Conservation (phyloP, 2,797 vertebrate species). For the Premnoplex brunnescens region DNA sequence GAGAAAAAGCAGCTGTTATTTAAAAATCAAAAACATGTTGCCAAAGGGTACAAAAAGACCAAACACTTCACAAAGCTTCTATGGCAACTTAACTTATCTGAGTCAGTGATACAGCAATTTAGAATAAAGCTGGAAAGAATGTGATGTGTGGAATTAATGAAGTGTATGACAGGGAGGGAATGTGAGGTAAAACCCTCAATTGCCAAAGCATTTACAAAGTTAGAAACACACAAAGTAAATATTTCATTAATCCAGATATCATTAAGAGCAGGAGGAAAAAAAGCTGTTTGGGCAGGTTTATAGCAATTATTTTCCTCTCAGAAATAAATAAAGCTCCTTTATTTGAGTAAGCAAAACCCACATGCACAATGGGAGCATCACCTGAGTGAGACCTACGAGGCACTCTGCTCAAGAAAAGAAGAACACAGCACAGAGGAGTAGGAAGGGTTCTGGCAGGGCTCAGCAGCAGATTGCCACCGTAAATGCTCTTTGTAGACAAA, state of each 20-base stretch:
- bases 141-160: slow-evolving; percentile 8
- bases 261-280: neutral
- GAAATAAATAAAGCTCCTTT: neutral
- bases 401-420: neutral
- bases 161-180: neutral
- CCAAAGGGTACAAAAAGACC: neutral
- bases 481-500: neutral
- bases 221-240: neutral
- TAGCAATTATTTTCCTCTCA: neutral
- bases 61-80: slow-evolving; percentile 4
- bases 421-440: neutral
- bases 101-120: slow-evolving; percentile 45
- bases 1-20: neutral
- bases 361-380: neutral
- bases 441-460: neutral
- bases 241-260: neutral
- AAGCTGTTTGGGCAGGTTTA: neutral
- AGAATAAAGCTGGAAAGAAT: neutral
- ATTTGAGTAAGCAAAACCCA: neutral
- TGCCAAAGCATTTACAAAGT: neutral
- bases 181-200: neutral
- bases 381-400: neutral
- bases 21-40: slow-evolving; percentile 21
- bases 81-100: slow-evolving; percentile 29
- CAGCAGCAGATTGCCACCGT: neutral